Conservation (phyloP, 2,888 invertebrate genomes). For the Sinopyrophorus schimmeli region DNA sequence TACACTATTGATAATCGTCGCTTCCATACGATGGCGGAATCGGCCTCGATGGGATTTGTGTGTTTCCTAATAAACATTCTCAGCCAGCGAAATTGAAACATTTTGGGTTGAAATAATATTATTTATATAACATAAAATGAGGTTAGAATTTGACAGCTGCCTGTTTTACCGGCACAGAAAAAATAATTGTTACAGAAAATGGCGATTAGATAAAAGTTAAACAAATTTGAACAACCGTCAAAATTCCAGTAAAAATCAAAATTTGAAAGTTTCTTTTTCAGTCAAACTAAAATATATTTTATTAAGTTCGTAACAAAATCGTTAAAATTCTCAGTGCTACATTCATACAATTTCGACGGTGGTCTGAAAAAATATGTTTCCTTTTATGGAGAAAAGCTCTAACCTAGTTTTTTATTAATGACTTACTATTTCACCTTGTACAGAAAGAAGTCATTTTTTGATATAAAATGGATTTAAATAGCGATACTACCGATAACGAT, state of each 20-base stretch:
- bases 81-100: constrained; percentile 59
- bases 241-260: constrained; percentile 31
- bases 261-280: constrained; percentile 7
- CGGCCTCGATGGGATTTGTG: constrained; percentile 57
- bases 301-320: too few species aligned
- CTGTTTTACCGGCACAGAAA: constrained; percentile 18
- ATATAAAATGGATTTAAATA: constrained; percentile 11
- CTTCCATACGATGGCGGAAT: constrained; percentile 64
- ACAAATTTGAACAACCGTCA: constrained; percentile 37
- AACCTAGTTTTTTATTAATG: constrained; percentile 21
- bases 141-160: constrained; percentile 1
- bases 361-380: constrained; percentile 11
- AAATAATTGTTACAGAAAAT: constrained; percentile 36
- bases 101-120: not conserved
- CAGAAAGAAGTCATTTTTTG: constrained; percentile 9
- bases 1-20: constrained; percentile 65
- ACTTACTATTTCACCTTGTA: constrained; percentile 5
- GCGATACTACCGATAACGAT: not conserved
- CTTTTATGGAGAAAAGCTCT: constrained; percentile 26
- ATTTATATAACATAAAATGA: not conserved
- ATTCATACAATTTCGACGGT: not conserved
- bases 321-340: too few species aligned
- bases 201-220: constrained; percentile 32
- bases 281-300: too few species aligned
- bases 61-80: constrained; percentile 56